Base-by-base conservation (phyloP, 2,888 invertebrate species). In the Liopterus haemorrhoidalis region DNA sequence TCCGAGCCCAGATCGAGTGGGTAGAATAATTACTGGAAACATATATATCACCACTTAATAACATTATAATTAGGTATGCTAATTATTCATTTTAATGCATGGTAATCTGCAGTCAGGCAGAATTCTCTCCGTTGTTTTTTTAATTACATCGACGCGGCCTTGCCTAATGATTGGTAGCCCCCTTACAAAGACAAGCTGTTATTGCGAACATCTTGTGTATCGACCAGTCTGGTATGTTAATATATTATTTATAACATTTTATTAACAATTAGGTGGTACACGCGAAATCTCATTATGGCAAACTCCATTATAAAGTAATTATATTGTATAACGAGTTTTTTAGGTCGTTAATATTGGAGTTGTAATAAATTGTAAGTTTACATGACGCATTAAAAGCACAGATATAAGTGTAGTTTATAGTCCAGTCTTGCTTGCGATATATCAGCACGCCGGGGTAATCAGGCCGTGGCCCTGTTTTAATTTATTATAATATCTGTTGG, bases 361-460 rank as follows among this genome's bases (percentile, higher is more conserved):
- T 52, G 59, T 57, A 60, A 63, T 63, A 63, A 63, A 64, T 64
- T 59, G 57, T 54, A 52, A 56, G 48, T 53, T 54, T 57, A 63
- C 61, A 63, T 59, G 63, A 59, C 61, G 60, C 56, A 60, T 59
- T 63, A 63, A 63, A 62, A 63, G 62, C 62, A 55, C 45, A 42
- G 27, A 48, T 36, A 41, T 46, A 46, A 35, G 41, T 46, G 36
- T 46, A 46, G 45, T 45, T 45, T 45, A 45, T 45, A 45, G 55
- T 59, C 52, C 54, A 55, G 57, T 56, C 57, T 39, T 54, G 48
- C 53, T 50, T 48, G 50, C 55, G 56, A 52, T 56, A 38, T 41
- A 41, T 38, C 27, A 22, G 21, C 11, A 28, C 4, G 37, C 39
- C 14, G 49, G 48, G 50, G 49, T 46, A 56, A 56, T 54, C 55